Percentiles rank a stretch among this genome's conserved stretches.
These are phyloP conservation scores for Rhinatrema bivittatum DNA, from an alignment of 2,797 vertebrate genomes.

Conservation along the genomic window DNA sequence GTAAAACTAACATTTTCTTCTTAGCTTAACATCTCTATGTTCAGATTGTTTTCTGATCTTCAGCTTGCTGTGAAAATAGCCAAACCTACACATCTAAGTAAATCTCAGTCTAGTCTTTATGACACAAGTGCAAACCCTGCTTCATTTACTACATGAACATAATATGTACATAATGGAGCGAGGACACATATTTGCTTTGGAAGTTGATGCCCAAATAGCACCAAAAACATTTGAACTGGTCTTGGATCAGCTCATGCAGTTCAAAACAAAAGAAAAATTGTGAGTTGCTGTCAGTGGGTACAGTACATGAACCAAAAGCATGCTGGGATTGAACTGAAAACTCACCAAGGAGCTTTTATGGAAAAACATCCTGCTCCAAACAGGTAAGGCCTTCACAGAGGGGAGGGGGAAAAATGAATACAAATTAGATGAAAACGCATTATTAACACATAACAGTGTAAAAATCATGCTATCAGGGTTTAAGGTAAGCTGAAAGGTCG, in stretches of 20 bases:
- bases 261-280: slow-evolving; percentile 34
- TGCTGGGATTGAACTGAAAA: slow-evolving; percentile 79
- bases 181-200: no score
- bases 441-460: slow-evolving; percentile 64
- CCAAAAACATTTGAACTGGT: no score
- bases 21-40: no score
- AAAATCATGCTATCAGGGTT: slow-evolving; percentile 30
- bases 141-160: no score
- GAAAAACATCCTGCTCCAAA: slow-evolving; percentile 99
- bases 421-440: slow-evolving; percentile 85
- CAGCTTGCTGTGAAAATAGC: no score
- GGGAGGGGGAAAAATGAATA: slow-evolving; percentile 66
- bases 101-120: no score
- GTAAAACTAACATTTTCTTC: no score
- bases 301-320: slow-evolving; percentile 66
- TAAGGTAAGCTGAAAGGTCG: slow-evolving; percentile 24
- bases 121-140: no score
- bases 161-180: no score
- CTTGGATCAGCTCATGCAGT: slow-evolving; percentile 51
- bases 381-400: slow-evolving; percentile 93
- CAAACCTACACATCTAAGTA: no score
- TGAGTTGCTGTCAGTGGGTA: slow-evolving; percentile 39
- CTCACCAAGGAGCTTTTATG: slow-evolving; percentile 99
- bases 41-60: no score
- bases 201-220: no score